Conservation (phyloP, 2,113 vertebrate species). For the Lampris megalopsis region DNA sequence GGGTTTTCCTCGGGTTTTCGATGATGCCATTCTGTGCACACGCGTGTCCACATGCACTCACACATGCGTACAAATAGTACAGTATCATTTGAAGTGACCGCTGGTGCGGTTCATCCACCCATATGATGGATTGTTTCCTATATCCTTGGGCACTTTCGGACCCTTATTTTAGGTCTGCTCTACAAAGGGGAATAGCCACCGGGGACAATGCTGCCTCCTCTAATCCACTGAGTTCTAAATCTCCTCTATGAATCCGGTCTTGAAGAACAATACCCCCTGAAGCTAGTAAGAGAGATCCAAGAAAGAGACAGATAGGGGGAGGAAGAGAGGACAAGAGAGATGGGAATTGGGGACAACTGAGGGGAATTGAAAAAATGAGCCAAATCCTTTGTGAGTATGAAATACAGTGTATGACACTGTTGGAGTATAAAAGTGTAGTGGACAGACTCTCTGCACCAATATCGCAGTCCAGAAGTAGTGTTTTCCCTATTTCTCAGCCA, state of each 20-base stretch:
- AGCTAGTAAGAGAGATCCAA: slow-evolving; percentile 59
- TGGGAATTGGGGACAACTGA: slow-evolving; percentile 56
- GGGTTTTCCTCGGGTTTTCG: not conserved
- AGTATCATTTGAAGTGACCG: slow-evolving; percentile 65
- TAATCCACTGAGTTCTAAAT: slow-evolving; percentile 79
- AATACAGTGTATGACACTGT: slow-evolving; percentile 42
- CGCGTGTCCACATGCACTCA: not conserved
- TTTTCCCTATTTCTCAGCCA: slow-evolving; percentile 29
- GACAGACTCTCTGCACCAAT: slow-evolving; percentile 15
- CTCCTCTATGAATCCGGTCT: slow-evolving; percentile 73
- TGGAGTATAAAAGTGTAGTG: slow-evolving; percentile 50
- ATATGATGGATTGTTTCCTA: slow-evolving; percentile 78
- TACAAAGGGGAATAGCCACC: slow-evolving; percentile 70
- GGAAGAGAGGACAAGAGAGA: slow-evolving; percentile 26
- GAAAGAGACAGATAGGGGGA: slow-evolving; percentile 28
- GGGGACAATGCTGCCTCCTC: slow-evolving; percentile 70
- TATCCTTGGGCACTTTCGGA: slow-evolving; percentile 71
- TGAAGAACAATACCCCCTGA: slow-evolving; percentile 66
- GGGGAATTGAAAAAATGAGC: slow-evolving; percentile 58
- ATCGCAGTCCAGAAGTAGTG: slow-evolving; percentile 8
- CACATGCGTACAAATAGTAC: slow-evolving; percentile 14
- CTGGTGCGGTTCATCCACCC: slow-evolving; percentile 45
- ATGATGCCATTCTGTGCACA: not conserved
- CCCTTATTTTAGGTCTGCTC: slow-evolving; percentile 75
- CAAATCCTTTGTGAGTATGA: slow-evolving; percentile 64